phyloP scores from a whole-genome alignment of 2,888 invertebrate genomes.

The Machimus rusticus region DNA sequence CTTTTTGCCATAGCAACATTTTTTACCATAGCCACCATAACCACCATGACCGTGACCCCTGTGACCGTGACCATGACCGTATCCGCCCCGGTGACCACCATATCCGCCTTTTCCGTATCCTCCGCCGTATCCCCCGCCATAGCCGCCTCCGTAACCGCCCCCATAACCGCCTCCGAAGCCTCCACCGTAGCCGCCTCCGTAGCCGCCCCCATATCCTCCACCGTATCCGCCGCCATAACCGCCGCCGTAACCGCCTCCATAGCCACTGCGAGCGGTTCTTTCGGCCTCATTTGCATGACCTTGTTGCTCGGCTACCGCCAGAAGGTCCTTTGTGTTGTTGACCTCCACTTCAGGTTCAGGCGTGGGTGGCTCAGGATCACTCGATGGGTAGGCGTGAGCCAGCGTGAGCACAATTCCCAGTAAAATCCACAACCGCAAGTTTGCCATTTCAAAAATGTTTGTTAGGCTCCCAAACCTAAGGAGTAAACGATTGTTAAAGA shows the following conservation, averaged over 20 bases:
- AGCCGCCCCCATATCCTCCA: constrained; percentile 48
- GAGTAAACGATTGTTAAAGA: neutral
- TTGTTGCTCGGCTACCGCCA: neutral
- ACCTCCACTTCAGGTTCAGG: neutral
- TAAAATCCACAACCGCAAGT: neutral
- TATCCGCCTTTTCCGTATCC: neutral
- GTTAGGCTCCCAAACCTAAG: neutral
- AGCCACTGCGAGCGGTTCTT: neutral
- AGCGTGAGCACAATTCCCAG: neutral
- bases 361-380: neutral
- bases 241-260: constrained; percentile 43
- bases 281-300: constrained; percentile 31
- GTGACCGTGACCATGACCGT: neutral
- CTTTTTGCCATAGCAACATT: neutral
- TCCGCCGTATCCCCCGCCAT: constrained; percentile 28
- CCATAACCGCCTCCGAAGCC: constrained; percentile 50
- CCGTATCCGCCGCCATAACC: constrained; percentile 47
- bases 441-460: neutral
- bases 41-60: neutral
- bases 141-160: constrained; percentile 45
- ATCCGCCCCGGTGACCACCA: neutral
- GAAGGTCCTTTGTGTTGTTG: neutral
- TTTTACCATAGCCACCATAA: neutral
- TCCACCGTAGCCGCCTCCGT: constrained; percentile 46
- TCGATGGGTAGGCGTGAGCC: neutral